These are phyloP conservation scores for Nibea albiflora DNA, from an alignment of 2,113 vertebrate species.

Conservation along the genomic window DNA sequence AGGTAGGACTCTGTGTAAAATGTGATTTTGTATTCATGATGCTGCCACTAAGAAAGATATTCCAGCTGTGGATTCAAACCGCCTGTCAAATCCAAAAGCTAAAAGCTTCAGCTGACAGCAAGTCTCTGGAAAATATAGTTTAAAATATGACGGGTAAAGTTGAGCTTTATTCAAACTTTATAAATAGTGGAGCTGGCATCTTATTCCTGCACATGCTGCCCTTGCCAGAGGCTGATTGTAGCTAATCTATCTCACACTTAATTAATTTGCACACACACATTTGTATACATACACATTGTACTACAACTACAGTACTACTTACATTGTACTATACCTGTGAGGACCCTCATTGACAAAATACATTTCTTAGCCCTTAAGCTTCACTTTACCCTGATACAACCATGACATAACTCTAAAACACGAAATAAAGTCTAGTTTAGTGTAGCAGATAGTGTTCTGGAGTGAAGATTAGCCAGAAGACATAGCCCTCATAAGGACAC, in stretches of 20 bases:
- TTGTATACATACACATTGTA: not conserved
- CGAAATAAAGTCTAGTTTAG: not conserved
- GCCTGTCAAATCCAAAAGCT: constrained; percentile 14
- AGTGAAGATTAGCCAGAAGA: not conserved
- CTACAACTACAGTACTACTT: too few species aligned
- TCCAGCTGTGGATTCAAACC: constrained; percentile 24
- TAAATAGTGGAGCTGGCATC: not conserved
- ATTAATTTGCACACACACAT: constrained; percentile 1
- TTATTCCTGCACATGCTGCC: not conserved
- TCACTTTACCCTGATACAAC: not conserved
- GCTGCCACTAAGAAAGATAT: not conserved
- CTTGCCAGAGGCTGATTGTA: not conserved
- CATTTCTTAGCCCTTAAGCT: not conserved
- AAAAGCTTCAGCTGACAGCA: constrained; percentile 13
- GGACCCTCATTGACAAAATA: not conserved
- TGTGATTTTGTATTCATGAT: constrained; percentile 28
- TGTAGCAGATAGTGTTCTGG: too few species aligned
- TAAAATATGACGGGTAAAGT: not conserved
- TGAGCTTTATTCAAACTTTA: not conserved
- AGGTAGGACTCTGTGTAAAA: constrained; percentile 81
- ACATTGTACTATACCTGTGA: not conserved
- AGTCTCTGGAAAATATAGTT: not conserved
- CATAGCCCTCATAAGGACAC: not conserved
- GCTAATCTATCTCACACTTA: not conserved
- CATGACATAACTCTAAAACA: not conserved